A percentile compares a stretch with the other conserved stretches of the same genome.
These are phyloP conservation scores for Drosophila aldrichi DNA, from an alignment of 2,888 invertebrate species.

Conservation along the genomic window DNA sequence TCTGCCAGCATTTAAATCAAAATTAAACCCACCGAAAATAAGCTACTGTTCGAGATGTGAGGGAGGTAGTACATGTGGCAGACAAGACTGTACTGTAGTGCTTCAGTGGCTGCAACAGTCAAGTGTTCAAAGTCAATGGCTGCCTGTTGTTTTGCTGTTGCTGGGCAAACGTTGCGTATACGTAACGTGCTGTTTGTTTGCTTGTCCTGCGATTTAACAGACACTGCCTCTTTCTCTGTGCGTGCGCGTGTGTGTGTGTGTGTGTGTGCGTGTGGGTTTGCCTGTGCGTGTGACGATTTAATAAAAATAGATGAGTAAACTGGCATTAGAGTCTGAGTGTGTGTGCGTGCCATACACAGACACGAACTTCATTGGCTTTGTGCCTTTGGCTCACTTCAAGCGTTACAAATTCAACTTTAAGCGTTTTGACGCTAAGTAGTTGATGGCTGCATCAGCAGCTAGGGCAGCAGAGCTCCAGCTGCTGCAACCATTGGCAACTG, in stretches of 20 bases:
- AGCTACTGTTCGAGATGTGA: conserved; percentile 24
- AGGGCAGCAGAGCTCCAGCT: conserved; percentile 9
- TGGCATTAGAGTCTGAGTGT: conserved; percentile 55
- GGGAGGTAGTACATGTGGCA: neutral
- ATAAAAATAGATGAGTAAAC: conserved; percentile 75
- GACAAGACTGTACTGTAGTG: conserved; percentile 5
- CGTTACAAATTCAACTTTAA: conserved; percentile 80
- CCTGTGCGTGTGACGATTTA: conserved; percentile 60
- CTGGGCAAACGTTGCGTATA: conserved; percentile 63
- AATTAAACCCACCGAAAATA: conserved; percentile 73
- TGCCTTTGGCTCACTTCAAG: conserved; percentile 70
- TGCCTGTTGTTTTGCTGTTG: conserved; percentile 25
- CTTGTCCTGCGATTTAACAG: conserved; percentile 44
- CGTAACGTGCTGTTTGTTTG: conserved; percentile 59
- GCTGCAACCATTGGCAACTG: conserved; percentile 51
- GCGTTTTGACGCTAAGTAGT: conserved; percentile 80
- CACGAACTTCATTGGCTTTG: conserved; percentile 71
- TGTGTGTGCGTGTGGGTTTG: conserved; percentile 2
- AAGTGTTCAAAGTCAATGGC: conserved; percentile 66
- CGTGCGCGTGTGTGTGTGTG: too few relatives aligned
- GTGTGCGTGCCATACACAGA: neutral
- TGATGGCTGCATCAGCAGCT: conserved; percentile 54
- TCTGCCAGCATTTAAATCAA: conserved; percentile 77
- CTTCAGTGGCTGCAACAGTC: conserved; percentile 39
- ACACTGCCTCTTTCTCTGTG: conserved; percentile 2